phyloP scores from a whole-genome alignment of 1,140 invertebrate genomes.

The Drosophila elegans region DNA sequence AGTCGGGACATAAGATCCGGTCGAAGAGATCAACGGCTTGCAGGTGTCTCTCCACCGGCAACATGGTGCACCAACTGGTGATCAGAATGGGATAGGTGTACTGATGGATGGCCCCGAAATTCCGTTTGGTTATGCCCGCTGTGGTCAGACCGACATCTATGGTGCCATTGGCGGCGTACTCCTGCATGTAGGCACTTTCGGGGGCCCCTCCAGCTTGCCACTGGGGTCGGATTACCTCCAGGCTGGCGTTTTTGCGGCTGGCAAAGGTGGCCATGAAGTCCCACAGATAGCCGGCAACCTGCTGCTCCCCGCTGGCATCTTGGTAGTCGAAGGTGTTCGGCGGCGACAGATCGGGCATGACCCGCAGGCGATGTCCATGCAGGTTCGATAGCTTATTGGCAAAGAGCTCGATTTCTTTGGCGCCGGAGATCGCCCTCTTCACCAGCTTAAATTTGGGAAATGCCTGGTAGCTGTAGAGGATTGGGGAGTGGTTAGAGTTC shows the following conservation, averaged over 20 bases:
- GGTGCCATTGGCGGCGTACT: slow-evolving; percentile 26
- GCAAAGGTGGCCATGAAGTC: slow-evolving; percentile 28
- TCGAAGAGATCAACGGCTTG: neutral
- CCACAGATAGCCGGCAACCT: slow-evolving; percentile 53
- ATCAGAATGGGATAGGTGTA: slow-evolving; percentile 43
- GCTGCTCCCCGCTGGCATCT: slow-evolving; percentile 7
- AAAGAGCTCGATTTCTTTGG: neutral
- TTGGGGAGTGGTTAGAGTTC: neutral
- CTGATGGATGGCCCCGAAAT: neutral
- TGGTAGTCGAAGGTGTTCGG: slow-evolving; percentile 41
- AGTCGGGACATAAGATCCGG: slow-evolving; percentile 8
- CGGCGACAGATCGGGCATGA: slow-evolving; percentile 37
- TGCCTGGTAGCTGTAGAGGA: slow-evolving; percentile 41
- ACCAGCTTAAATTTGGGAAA: slow-evolving; percentile 41
- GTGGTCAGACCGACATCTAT: slow-evolving; percentile 44
- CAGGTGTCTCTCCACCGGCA: slow-evolving; percentile 48
- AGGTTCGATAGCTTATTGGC: slow-evolving; percentile 24
- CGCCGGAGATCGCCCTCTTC: neutral
- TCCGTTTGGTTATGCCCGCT: neutral
- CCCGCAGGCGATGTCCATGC: slow-evolving; percentile 16
- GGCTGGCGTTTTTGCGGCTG: neutral
- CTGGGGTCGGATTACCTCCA: slow-evolving; percentile 15
- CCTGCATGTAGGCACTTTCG: slow-evolving; percentile 38
- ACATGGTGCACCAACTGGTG: slow-evolving; percentile 55
- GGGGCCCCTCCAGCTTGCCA: neutral